Evolutionary conservation across 2,888 invertebrate species (phyloP), one percentile per base, ranked within the genome.

Genomic region (Lycaena phlaeas): DNA sequence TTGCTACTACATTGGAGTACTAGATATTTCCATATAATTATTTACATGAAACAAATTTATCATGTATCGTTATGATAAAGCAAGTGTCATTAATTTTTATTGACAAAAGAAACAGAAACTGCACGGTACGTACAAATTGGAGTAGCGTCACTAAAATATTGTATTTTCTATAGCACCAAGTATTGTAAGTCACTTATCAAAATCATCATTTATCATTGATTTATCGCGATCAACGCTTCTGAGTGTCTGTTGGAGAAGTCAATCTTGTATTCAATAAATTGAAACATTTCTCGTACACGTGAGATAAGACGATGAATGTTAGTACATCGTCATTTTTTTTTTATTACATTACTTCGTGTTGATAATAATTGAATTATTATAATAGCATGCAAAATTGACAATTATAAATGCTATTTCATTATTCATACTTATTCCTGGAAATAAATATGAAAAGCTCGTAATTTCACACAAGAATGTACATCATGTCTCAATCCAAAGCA

Each of bases 201-300:
- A 31, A 31, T 31, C 22, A 38, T 38, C 65, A 76, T 76, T 75
- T 70, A 74, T 76, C 72, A 76, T 64, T 57, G 66, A 69, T 65
- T 67, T 70, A 75, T 73, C 69, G 54, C 46, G 48, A 72, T 72
- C 64, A 64, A 61, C 61, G 56, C 59, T 56, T 53, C 59, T 55
- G 56, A 50, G 55, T 54, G 61, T 53, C 52, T 54, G 63, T 56
- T 59, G 54, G 62, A 65, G 59, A 52, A 69, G 64, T 68, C 70
- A 66, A 71, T 71, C 64, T 64, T 59, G 51, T 46, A 48, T 48
- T 42, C 53, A 51, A 52, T 51, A 54, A 49, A 54, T 53, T 50
- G 53, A 52, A 54, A 57, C 54, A 54, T 52, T 52, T 49, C 45
- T 43, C 41, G 14, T 22, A 36, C 18, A 18, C 11, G 36, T n/a